Evolutionary conservation across 2,888 invertebrate species (phyloP).

Genomic region (Volucella bombylans): DNA sequence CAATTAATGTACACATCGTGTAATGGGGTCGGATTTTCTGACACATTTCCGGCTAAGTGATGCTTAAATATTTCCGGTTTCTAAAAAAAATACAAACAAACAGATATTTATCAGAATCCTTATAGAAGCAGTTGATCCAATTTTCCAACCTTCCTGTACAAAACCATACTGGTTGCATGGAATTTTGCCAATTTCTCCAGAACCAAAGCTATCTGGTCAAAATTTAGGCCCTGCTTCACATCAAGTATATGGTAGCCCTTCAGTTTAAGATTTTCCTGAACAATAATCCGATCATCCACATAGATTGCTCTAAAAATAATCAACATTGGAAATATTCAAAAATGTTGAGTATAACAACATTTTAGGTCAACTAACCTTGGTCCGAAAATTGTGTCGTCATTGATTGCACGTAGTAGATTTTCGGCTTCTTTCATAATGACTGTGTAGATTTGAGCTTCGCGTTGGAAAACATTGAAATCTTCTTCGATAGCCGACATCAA

Average conservation of each 20-base stretch:
- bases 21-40: conserved; percentile 76
- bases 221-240: conserved; percentile 83
- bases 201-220: conserved; percentile 82
- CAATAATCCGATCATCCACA: conserved; percentile 77
- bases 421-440: conserved; percentile 75
- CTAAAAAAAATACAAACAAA: conserved; percentile 44
- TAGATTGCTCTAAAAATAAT: conserved; percentile 75
- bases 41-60: conserved; percentile 76
- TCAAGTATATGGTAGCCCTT: conserved; percentile 83
- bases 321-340: background rate
- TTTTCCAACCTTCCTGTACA: conserved; percentile 83
- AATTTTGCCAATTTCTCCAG: conserved; percentile 83
- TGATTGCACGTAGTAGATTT: conserved; percentile 73
- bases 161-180: conserved; percentile 84
- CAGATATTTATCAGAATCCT: background rate
- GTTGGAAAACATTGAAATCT: conserved; percentile 76
- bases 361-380: conserved; percentile 75
- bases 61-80: conserved; percentile 77
- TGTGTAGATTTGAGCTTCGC: conserved; percentile 76
- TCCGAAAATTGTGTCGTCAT: conserved; percentile 76
- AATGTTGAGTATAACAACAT: background rate
- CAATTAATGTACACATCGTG: conserved; percentile 76
- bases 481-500: conserved; percentile 76
- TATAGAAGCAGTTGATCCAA: background rate
- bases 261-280: conserved; percentile 84